phyloP scores from a whole-genome alignment of 2,113 vertebrate species.

The Danionella cerebrum region DNA sequence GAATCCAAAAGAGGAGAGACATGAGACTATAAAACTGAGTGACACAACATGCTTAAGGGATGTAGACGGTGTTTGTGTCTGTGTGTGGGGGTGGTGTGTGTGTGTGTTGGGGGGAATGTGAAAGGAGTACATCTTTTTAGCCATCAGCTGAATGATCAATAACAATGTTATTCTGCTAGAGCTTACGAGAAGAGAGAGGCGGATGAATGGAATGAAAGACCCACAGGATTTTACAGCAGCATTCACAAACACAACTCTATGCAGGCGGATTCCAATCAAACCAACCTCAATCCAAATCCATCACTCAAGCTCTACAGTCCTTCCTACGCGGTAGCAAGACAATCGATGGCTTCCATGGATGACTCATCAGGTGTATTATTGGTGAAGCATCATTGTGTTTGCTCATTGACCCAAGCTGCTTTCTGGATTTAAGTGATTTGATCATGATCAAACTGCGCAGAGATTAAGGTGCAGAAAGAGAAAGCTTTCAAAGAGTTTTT shows the following conservation, averaged over 20 bases:
- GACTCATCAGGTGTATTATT: too few species aligned
- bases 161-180: constrained; percentile 19
- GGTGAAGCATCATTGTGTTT: too few species aligned
- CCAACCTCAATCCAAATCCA: background rate
- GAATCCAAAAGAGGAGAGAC: background rate
- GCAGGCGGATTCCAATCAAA: background rate
- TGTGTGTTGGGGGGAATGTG: background rate
- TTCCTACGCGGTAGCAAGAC: too few species aligned
- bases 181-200: constrained; percentile 3
- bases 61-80: background rate
- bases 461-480: too few species aligned
- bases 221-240: background rate
- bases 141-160: constrained; percentile 11
- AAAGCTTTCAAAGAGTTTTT: too few species aligned
- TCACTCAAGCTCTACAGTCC: background rate
- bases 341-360: too few species aligned
- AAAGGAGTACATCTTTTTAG: constrained; percentile 4
- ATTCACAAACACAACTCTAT: background rate
- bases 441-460: too few species aligned
- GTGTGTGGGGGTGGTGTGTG: background rate
- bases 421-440: too few species aligned
- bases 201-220: constrained; percentile 14
- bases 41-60: background rate
- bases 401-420: too few species aligned
- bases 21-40: background rate